These are phyloP conservation scores for Lanius collurio DNA, from an alignment of 2,113 vertebrate genomes.

Conservation along the genomic window DNA sequence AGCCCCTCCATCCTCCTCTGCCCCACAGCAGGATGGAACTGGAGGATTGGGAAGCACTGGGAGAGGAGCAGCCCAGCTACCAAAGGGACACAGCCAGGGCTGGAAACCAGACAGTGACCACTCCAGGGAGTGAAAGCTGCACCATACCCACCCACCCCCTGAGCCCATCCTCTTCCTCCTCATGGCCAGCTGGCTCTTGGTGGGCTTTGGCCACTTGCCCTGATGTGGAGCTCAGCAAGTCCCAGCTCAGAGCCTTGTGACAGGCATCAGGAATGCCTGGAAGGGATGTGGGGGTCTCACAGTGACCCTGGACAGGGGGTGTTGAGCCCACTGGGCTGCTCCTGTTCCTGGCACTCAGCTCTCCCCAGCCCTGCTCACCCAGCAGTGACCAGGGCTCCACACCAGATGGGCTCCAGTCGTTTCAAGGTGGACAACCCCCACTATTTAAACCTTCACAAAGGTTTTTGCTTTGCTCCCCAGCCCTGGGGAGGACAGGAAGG, in stretches of 20 bases:
- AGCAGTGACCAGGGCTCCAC: fast-evolving
- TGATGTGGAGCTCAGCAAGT: fast-evolving
- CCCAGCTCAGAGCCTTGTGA: neutral
- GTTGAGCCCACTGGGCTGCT: neutral
- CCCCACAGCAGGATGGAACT: neutral
- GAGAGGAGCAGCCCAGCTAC: neutral
- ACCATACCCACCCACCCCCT: fast-evolving
- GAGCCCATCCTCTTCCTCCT: neutral
- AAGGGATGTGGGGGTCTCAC: neutral
- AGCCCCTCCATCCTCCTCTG: neutral
- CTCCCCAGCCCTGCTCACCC: neutral
- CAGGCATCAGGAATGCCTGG: neutral
- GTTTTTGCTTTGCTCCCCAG: neutral
- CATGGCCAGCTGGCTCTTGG: neutral
- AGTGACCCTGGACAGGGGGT: neutral
- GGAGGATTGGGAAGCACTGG: neutral
- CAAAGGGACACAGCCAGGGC: neutral
- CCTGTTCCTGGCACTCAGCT: neutral
- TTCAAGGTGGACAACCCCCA: fast-evolving
- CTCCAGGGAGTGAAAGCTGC: neutral
- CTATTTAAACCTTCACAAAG: neutral
- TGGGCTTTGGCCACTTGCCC: neutral
- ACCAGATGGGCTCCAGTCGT: neutral
- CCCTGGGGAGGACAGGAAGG: neutral
- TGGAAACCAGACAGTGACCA: neutral